phyloP scores from a whole-genome alignment of 2,888 invertebrate genomes.

The Heteromyza rotundicornis region DNA sequence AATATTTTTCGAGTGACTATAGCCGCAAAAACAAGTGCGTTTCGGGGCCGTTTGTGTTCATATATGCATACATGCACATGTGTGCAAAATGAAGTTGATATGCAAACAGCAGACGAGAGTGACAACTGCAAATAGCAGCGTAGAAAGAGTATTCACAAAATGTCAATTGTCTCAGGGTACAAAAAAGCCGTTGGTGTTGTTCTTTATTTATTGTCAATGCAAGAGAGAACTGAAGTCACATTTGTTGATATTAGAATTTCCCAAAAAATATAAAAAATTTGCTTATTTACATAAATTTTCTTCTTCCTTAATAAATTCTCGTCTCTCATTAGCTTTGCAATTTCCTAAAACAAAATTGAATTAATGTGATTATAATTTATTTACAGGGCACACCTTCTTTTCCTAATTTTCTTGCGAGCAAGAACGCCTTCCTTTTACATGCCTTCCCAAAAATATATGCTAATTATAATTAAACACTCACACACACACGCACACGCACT shows the following conservation, averaged over 20 bases:
- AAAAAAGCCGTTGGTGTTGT: neutral
- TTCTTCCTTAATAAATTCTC: too few species aligned
- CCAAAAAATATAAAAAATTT: too few species aligned
- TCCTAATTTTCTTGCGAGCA: too few species aligned
- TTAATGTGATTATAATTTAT: too few species aligned
- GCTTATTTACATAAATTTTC: too few species aligned
- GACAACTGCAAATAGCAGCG: neutral
- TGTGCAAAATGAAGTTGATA: conserved; percentile 13
- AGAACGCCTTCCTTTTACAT: neutral
- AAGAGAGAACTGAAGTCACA: too few species aligned
- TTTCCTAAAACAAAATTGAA: too few species aligned
- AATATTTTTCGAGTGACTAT: conserved; percentile 7
- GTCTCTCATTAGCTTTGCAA: too few species aligned
- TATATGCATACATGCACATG: neutral
- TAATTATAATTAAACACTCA: conserved; percentile 9
- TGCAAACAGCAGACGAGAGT: neutral
- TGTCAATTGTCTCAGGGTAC: neutral
- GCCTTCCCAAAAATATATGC: conserved; percentile 4
- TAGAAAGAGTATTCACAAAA: neutral
- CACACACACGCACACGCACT: neutral
- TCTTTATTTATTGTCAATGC: too few species aligned
- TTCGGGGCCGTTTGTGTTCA: neutral
- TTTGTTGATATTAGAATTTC: too few species aligned
- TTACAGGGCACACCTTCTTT: too few species aligned
- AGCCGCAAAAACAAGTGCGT: neutral